phyloP scores from a whole-genome alignment of 2,797 vertebrate species.

The Tenualosa thibaudeaui region DNA sequence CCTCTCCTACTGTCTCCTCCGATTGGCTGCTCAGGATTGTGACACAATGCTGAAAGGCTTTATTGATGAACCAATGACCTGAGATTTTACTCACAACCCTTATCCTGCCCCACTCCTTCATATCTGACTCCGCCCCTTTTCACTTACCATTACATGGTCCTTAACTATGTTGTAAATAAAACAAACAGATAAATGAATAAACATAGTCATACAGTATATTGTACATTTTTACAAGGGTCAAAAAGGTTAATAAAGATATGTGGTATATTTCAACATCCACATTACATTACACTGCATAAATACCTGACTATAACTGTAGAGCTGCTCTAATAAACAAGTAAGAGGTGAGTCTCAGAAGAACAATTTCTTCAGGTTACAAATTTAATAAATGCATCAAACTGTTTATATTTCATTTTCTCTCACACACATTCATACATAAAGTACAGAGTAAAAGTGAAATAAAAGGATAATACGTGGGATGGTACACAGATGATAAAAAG shows the following conservation, averaged over 20 bases:
- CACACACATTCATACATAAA: not conserved
- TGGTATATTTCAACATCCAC: not conserved
- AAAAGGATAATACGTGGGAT: not conserved
- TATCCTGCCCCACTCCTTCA: slow-evolving; percentile 28
- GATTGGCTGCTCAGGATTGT: slow-evolving; percentile 24
- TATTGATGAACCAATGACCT: slow-evolving; percentile 3
- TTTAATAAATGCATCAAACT: slow-evolving; percentile 31
- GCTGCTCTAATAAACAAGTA: not conserved
- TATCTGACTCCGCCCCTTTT: slow-evolving; percentile 40
- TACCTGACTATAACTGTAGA: not conserved
- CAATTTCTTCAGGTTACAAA: slow-evolving; percentile 5
- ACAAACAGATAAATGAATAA: slow-evolving; percentile 11
- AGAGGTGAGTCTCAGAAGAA: not conserved
- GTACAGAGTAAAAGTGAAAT: not conserved
- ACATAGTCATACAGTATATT: not conserved
- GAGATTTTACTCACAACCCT: slow-evolving; percentile 8
- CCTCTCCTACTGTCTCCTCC: slow-evolving; percentile 23
- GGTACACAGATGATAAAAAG: not conserved
- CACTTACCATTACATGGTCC: slow-evolving; percentile 31
- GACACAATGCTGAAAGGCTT: slow-evolving; percentile 27
- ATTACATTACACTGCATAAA: not conserved
- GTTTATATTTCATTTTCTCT: slow-evolving; percentile 10
- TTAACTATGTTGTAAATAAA: slow-evolving; percentile 46
- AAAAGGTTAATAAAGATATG: not conserved
- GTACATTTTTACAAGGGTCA: not conserved